Evolutionary conservation across 2,888 invertebrate genomes (phyloP).

Genomic region (Lathronympha strigana): DNA sequence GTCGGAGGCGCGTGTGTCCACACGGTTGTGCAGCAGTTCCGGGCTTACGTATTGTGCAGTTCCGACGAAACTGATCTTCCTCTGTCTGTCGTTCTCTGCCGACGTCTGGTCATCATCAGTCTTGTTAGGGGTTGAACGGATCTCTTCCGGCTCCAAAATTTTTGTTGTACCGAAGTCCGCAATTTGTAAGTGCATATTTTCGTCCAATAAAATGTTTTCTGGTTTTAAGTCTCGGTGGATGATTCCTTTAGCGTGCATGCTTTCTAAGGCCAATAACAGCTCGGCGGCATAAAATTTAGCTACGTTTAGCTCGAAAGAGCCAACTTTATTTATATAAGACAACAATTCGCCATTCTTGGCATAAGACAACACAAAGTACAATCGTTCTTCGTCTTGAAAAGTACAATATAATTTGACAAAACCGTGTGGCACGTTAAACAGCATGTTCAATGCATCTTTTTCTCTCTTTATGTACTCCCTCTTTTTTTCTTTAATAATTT

Average conservation of each 20-base stretch:
- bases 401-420: slow-evolving; percentile 98
- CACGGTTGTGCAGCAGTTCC: slow-evolving; percentile 93
- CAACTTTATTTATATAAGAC: slow-evolving; percentile 95
- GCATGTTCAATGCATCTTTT: slow-evolving; percentile 95
- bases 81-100: slow-evolving; percentile 74
- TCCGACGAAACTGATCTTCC: slow-evolving; percentile 96
- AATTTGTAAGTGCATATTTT: slow-evolving; percentile 97
- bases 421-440: slow-evolving; percentile 92
- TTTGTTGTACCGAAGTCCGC: slow-evolving; percentile 99
- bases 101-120: slow-evolving; percentile 62
- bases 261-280: slow-evolving; percentile 95
- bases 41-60: slow-evolving; percentile 99
- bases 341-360: slow-evolving; percentile 98
- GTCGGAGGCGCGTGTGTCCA: slow-evolving; percentile 92
- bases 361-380: slow-evolving; percentile 98
- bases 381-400: slow-evolving; percentile 96
- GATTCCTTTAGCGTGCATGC: slow-evolving; percentile 93
- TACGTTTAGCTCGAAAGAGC: slow-evolving; percentile 94
- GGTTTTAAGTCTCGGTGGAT: slow-evolving; percentile 99
- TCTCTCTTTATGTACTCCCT: slow-evolving; percentile 96
- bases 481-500: slow-evolving; percentile 97
- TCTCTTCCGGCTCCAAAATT: slow-evolving; percentile 84
- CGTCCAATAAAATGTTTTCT: slow-evolving; percentile 97
- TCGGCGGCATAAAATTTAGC: slow-evolving; percentile 98
- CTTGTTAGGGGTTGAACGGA: slow-evolving; percentile 53